Evolutionary conservation across 2,113 vertebrate species (phyloP), one percentile per base, ranked within the genome.

Genomic region (Corythaeola cristata): DNA sequence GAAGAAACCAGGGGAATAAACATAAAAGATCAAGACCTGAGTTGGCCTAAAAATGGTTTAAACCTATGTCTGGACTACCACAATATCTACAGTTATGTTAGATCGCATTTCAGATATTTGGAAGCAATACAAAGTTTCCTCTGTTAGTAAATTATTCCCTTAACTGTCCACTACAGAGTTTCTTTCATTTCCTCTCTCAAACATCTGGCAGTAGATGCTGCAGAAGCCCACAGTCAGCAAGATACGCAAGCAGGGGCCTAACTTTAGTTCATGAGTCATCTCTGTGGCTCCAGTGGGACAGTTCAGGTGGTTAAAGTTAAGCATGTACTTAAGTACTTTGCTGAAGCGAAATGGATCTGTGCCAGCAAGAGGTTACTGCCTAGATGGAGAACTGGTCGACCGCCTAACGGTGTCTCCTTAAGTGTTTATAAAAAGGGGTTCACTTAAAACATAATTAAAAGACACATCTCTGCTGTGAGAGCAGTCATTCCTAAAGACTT

Each of bases 241-340:
- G 92, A 95, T 85, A 78, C 0, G 5, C 69, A 87, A 93, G 93
- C 83, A 49, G 73, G 64, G 45, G 26, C 49, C 95, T 96, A 96
- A 96, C 88, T 97, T 97, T 95, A 95, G 93, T 93, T 79, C 87
- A 76, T 96, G 96, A 96, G 49, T 97, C 96, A 95, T 88, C 82
- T 35, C 69, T 0, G 32, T 68, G 92, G 84, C 94, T 96, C 86
- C 93, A 93, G 80, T 32, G 92, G 95, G 95, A 94, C 90, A 93
- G 92, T 67, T 96, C 96, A 94, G 92, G 96, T 96, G 94, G 95
- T 95, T 93, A 82, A 90, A 92, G 83, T 93, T 90, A 95, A 94
- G 90, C 76, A 50, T 56, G 56, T 49, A 66, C 76, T 96, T 90
- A 90, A 95, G 83, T 13, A 44, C 69, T 84, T 69, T 60, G 52